Evolutionary conservation across 2,888 invertebrate species (phyloP).

Genomic region (Pemphredon lugubris): DNA sequence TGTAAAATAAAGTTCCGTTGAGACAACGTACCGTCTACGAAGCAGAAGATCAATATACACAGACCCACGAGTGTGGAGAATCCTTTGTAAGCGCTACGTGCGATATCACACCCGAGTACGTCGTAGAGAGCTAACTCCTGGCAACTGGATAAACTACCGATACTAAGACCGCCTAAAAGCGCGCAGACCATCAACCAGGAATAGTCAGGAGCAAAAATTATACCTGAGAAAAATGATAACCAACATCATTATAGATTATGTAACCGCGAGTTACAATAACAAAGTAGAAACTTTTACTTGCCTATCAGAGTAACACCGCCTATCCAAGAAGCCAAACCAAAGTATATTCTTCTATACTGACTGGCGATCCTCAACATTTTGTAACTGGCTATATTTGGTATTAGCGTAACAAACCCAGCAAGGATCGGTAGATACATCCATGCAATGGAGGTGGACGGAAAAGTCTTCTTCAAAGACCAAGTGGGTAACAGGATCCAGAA

Average conservation of each 20-base stretch:
- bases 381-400: conserved; percentile 60
- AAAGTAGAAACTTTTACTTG: no score
- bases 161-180: conserved; percentile 63
- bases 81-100: conserved; percentile 57
- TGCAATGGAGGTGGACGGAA: conserved; percentile 10
- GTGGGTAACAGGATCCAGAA: conserved; percentile 66
- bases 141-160: conserved; percentile 57
- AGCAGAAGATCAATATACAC: conserved; percentile 61
- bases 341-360: conserved; percentile 65
- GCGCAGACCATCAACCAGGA: conserved; percentile 49
- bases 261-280: no score
- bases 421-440: conserved; percentile 51
- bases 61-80: conserved; percentile 68
- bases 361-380: conserved; percentile 58
- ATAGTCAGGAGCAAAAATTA: conserved; percentile 36
- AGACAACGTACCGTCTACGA: conserved; percentile 59
- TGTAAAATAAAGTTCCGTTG: conserved; percentile 39
- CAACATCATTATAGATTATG: background rate
- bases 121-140: conserved; percentile 67
- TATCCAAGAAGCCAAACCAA: conserved; percentile 68
- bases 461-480: conserved; percentile 30
- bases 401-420: conserved; percentile 63
- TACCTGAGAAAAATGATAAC: conserved; percentile 20
- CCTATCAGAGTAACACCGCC: conserved; percentile 63
- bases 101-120: conserved; percentile 62